Evolutionary conservation across 2,113 vertebrate genomes (phyloP).

Genomic region (Psilopsiagon aymara): DNA sequence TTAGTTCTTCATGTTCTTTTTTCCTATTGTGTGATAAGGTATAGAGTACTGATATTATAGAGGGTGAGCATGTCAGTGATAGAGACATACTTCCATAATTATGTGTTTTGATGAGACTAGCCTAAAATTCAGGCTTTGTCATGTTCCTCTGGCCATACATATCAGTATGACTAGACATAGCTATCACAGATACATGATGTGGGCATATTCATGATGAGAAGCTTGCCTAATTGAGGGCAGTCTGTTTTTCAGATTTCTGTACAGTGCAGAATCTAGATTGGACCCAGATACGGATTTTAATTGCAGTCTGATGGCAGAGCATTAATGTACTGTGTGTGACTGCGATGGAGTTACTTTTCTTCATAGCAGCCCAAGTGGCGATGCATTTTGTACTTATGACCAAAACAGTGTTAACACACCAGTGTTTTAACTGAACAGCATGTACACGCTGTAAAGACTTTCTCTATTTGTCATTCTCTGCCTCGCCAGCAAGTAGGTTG

Average conservation of each 20-base stretch:
- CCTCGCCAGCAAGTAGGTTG: not conserved
- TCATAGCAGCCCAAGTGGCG: not conserved
- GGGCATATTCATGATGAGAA: not conserved
- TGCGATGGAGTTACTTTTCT: not conserved
- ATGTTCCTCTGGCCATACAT: not conserved
- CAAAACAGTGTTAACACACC: not conserved
- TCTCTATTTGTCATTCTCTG: not conserved
- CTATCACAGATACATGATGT: fast-evolving
- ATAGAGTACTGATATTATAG: not conserved
- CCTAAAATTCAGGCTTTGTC: not conserved
- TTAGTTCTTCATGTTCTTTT: not conserved
- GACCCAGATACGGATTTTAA: not conserved
- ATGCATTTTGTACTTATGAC: not conserved
- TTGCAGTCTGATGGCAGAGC: not conserved
- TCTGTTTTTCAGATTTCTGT: not conserved
- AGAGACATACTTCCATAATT: not conserved
- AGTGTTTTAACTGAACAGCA: not conserved
- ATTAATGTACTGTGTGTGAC: not conserved
- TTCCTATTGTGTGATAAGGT: not conserved
- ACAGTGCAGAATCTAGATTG: not conserved
- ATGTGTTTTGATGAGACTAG: not conserved
- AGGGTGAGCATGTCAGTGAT: not conserved
- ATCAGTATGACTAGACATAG: not conserved
- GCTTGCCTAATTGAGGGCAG: not conserved
- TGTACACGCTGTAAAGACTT: not conserved